Percentiles rank a stretch among this genome's conserved stretches.
phyloP scores from a whole-genome alignment of 1,140 invertebrate genomes.

The Phymorhynchus buccinoides region DNA sequence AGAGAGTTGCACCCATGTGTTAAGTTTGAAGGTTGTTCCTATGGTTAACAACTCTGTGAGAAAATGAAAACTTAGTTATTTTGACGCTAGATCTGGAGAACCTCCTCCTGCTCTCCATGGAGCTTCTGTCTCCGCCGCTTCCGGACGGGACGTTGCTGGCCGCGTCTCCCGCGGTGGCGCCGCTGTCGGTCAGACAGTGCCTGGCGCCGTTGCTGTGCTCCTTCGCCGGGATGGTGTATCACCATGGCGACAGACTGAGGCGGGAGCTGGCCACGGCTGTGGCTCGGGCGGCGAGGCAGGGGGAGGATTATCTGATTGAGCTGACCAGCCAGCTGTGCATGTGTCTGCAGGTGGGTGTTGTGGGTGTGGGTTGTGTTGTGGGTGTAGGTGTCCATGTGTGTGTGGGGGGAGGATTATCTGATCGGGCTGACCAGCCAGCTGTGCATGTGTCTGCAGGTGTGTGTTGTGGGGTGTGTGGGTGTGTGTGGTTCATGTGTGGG shows the following conservation, averaged over 20 bases:
- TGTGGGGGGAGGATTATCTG: slow-evolving; percentile 72
- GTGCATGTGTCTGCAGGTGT: slow-evolving; percentile 71
- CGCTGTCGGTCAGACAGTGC: slow-evolving; percentile 50
- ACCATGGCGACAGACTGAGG: slow-evolving; percentile 64
- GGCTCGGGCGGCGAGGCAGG: slow-evolving; percentile 69
- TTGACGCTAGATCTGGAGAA: slow-evolving; percentile 73
- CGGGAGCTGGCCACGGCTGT: slow-evolving; percentile 69
- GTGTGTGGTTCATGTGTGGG: slow-evolving; percentile 13
- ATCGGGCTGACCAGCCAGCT: slow-evolving; percentile 72
- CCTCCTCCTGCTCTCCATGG: slow-evolving; percentile 71
- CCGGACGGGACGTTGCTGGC: slow-evolving; percentile 50
- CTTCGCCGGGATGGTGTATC: slow-evolving; percentile 65
- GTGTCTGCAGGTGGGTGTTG: slow-evolving; percentile 69
- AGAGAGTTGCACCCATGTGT: too few relatives aligned
- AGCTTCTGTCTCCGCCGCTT: slow-evolving; percentile 64
- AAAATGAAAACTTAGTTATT: too few relatives aligned
- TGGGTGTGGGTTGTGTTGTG: neutral
- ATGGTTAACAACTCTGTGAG: too few relatives aligned
- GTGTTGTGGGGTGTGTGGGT: slow-evolving; percentile 17
- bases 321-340: slow-evolving; percentile 71
- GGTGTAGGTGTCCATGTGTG: neutral
- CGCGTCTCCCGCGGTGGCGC: slow-evolving; percentile 18
- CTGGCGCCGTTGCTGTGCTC: slow-evolving; percentile 61
- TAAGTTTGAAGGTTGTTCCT: too few relatives aligned
- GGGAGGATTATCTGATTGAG: slow-evolving; percentile 72